Conservation (phyloP, 2,113 vertebrate genomes). For the Ahaetulla prasina region DNA sequence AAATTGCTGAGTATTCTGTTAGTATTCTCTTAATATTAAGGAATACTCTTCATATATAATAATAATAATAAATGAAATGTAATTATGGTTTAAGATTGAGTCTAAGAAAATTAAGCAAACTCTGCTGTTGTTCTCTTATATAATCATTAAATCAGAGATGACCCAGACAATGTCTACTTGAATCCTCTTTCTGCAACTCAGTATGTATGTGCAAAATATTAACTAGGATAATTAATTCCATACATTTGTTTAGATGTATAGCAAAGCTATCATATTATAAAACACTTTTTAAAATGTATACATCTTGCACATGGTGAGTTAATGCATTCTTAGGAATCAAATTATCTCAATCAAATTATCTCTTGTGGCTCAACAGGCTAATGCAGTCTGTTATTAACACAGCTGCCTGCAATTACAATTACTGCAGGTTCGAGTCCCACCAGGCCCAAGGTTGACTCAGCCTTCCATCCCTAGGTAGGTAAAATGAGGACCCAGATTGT, state of each 20-base stretch:
- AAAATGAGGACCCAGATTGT: too few species aligned
- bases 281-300: neutral
- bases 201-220: neutral
- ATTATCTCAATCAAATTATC: neutral
- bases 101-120: neutral
- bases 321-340: neutral
- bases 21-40: too few species aligned
- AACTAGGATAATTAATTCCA: neutral
- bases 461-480: too few species aligned
- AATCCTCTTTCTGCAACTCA: neutral
- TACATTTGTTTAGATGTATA: neutral
- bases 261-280: neutral
- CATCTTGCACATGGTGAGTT: neutral
- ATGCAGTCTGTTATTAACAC: too few species aligned
- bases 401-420: too few species aligned
- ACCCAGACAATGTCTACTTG: neutral
- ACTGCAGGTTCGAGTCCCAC: too few species aligned
- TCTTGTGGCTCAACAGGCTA: too few species aligned
- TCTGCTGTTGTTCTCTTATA: neutral
- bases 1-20: too few species aligned
- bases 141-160: neutral
- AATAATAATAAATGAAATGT: neutral
- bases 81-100: neutral
- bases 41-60: neutral
- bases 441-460: too few species aligned